Evolutionary conservation across 2,797 vertebrate genomes (phyloP).

Genomic region (Notolepis coatsorum): DNA sequence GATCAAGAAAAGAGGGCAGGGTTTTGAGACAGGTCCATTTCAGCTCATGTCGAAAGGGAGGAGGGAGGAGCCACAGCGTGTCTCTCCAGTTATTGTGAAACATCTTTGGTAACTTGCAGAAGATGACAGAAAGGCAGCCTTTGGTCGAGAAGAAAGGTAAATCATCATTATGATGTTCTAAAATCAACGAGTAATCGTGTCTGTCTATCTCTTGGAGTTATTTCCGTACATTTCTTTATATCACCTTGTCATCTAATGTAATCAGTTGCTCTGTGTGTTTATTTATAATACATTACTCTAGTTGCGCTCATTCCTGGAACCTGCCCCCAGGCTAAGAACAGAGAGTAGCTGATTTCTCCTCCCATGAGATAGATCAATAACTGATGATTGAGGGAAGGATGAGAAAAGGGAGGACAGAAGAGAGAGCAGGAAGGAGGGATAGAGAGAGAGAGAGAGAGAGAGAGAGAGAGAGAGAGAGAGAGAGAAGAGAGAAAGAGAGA

Average conservation of each 20-base stretch:
- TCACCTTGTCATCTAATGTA: slow-evolving; percentile 20
- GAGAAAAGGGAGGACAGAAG: background rate
- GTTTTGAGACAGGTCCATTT: too few relatives aligned
- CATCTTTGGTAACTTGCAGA: too few relatives aligned
- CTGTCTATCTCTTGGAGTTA: too few relatives aligned
- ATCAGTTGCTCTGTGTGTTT: slow-evolving; percentile 14
- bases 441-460: slow-evolving; percentile 1
- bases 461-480: slow-evolving; percentile 9
- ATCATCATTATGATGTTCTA: too few relatives aligned
- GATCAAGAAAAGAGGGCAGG: too few relatives aligned
- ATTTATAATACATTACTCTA: background rate
- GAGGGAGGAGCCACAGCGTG: too few relatives aligned
- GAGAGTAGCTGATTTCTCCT: slow-evolving; percentile 39
- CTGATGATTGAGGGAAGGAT: slow-evolving; percentile 47
- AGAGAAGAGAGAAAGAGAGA: slow-evolving; percentile 6
- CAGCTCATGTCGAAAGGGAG: too few relatives aligned
- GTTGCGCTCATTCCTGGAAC: slow-evolving; percentile 31
- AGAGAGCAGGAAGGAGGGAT: slow-evolving; percentile 12
- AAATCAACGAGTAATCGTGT: too few relatives aligned
- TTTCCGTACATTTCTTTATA: slow-evolving; percentile 1
- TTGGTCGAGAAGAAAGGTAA: too few relatives aligned
- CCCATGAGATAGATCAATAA: slow-evolving; percentile 69
- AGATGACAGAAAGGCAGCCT: too few relatives aligned
- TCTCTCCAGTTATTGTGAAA: too few relatives aligned
- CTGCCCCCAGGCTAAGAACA: slow-evolving; percentile 60